phyloP scores from a whole-genome alignment of 2,797 vertebrate genomes.

The Macrochelys suwanniensis region DNA sequence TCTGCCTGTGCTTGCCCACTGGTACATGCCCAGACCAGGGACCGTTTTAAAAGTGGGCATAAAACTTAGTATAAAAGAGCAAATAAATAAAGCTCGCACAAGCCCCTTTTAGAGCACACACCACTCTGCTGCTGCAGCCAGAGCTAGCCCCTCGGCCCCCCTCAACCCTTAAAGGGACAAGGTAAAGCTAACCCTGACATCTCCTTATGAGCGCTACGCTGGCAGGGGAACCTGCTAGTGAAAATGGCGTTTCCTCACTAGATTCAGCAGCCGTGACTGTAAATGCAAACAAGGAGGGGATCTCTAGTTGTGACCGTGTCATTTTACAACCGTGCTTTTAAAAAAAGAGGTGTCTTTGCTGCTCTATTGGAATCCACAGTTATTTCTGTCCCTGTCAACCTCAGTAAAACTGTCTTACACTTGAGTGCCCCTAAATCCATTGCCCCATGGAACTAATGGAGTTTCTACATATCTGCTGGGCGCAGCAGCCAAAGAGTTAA shows the following conservation, averaged over 20 bases:
- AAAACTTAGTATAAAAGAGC: not conserved
- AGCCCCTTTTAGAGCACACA: not conserved
- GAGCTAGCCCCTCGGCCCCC: not conserved
- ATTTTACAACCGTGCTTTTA: not conserved
- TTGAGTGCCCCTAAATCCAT: not conserved
- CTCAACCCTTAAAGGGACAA: not conserved
- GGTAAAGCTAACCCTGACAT: not conserved
- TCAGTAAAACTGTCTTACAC: not conserved
- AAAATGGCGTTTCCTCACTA: not conserved
- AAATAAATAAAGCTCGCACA: not conserved
- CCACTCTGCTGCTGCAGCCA: not conserved
- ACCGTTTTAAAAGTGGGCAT: not conserved
- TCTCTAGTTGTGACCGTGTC: not conserved
- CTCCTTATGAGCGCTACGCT: not conserved
- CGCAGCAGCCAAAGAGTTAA: not conserved
- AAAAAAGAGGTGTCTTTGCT: not conserved
- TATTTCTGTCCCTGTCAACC: not conserved
- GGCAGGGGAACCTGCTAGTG: not conserved
- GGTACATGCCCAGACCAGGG: not conserved
- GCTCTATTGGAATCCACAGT: not conserved
- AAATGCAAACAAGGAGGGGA: not conserved
- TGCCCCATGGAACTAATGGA: not conserved
- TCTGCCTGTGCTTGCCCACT: no score
- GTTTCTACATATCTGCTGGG: not conserved
- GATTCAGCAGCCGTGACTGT: not conserved